Percentiles rank a stretch among this genome's conserved stretches.
These are phyloP conservation scores for Chrysodeixis includens DNA, from an alignment of 2,888 invertebrate genomes.

Conservation along the genomic window DNA sequence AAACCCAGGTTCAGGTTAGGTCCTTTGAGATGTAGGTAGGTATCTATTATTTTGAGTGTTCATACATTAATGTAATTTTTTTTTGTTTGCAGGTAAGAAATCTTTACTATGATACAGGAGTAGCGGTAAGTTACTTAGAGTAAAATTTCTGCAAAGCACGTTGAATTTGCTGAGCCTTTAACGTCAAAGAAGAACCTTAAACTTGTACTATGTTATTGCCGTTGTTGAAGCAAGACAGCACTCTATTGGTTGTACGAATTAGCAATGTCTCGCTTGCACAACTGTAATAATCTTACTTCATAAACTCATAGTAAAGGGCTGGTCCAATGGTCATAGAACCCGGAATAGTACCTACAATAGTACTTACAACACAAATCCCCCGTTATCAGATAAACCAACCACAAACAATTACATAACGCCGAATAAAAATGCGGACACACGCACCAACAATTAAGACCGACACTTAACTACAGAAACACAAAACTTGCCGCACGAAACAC, in stretches of 20 bases:
- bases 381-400: slow-evolving; percentile 39
- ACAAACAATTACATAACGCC: slow-evolving; percentile 45
- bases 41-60: neutral
- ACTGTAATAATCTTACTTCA: too few relatives aligned
- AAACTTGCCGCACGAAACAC: slow-evolving; percentile 34
- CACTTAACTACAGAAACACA: slow-evolving; percentile 41
- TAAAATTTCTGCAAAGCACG: too few relatives aligned
- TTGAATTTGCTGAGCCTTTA: too few relatives aligned
- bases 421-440: slow-evolving; percentile 60
- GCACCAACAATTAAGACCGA: slow-evolving; percentile 58
- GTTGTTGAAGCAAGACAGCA: too few relatives aligned
- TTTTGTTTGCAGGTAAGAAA: slow-evolving; percentile 46
- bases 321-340: slow-evolving; percentile 24
- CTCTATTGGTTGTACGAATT: too few relatives aligned
- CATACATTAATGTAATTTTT: slow-evolving; percentile 27
- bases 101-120: neutral
- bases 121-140: slow-evolving; percentile 22
- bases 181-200: too few relatives aligned
- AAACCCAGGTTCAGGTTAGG: too few relatives aligned
- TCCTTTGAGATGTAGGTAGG: too few relatives aligned
- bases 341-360: slow-evolving; percentile 33
- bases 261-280: too few relatives aligned
- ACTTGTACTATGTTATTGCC: too few relatives aligned
- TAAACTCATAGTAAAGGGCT: too few relatives aligned
- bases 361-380: slow-evolving; percentile 14